A percentile compares a stretch with the other conserved stretches of the same genome.
phyloP scores from a whole-genome alignment of 2,888 invertebrate species.

The Parnassius orleans region DNA sequence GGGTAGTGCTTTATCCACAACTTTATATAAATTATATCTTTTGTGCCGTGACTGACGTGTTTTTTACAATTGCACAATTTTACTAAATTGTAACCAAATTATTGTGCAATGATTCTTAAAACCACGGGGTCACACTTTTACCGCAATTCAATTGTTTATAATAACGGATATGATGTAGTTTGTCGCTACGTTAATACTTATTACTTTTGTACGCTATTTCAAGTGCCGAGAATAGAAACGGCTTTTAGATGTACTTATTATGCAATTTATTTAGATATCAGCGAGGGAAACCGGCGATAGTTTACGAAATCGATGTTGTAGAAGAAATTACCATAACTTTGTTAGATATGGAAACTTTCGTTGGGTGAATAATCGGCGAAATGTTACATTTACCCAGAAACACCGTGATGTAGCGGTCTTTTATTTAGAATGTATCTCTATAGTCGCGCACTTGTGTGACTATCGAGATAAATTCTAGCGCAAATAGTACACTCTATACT shows the following conservation, averaged over 20 bases:
- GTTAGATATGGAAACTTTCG: constrained; percentile 7
- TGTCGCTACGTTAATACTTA: constrained; percentile 41
- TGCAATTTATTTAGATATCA: constrained; percentile 8
- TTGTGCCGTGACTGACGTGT: neutral
- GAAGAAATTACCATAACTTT: constrained; percentile 18
- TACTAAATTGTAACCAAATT: constrained; percentile 53
- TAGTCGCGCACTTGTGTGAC: no score
- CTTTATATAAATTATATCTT: neutral
- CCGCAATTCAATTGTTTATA: constrained; percentile 51
- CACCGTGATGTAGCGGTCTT: constrained; percentile 42
- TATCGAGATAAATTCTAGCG: no score
- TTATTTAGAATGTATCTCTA: constrained; percentile 28
- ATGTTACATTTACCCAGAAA: constrained; percentile 44
- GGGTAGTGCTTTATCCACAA: no score
- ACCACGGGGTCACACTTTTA: constrained; percentile 50
- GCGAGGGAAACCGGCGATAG: constrained; percentile 1
- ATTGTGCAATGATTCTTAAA: constrained; percentile 45
- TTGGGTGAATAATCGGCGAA: neutral
- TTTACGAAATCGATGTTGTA: constrained; percentile 4
- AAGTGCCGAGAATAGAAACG: constrained; percentile 1
- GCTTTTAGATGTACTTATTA: neutral
- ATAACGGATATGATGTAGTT: constrained; percentile 43
- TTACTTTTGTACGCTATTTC: constrained; percentile 33
- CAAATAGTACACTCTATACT: no score
- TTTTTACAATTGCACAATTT: constrained; percentile 34